These are phyloP conservation scores for Pseudomugil tenellus DNA, from an alignment of 2,797 vertebrate genomes.

Conservation along the genomic window DNA sequence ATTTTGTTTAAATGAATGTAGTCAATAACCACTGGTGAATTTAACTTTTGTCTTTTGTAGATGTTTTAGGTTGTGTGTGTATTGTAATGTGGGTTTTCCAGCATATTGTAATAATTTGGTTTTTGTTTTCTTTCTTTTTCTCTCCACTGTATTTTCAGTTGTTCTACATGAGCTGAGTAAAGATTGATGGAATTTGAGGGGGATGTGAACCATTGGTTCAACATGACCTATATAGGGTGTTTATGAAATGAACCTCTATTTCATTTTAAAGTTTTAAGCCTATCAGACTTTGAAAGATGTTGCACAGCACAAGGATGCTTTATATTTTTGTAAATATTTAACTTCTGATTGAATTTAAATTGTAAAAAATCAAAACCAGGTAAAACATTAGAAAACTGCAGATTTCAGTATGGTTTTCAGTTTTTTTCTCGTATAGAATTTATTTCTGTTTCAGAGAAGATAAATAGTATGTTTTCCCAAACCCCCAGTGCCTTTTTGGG, in stretches of 20 bases:
- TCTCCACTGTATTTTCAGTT: not conserved
- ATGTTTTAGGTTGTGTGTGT: not conserved
- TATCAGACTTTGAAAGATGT: slow-evolving; percentile 7
- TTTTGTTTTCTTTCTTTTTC: not conserved
- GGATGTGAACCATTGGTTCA: slow-evolving; percentile 21
- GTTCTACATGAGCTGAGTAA: not conserved
- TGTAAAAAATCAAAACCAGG: not conserved
- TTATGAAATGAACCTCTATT: slow-evolving; percentile 41
- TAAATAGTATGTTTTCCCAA: not conserved
- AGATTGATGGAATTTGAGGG: not conserved
- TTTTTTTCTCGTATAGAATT: not conserved
- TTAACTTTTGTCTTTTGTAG: not conserved
- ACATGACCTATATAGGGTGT: slow-evolving; percentile 10
- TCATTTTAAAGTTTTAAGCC: slow-evolving; percentile 17
- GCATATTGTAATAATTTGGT: not conserved
- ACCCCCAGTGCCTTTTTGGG: not conserved
- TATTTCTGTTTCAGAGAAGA: not conserved
- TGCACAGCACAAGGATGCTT: not conserved
- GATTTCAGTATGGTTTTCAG: not conserved
- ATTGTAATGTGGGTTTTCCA: not conserved
- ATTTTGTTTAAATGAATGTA: not conserved
- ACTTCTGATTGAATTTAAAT: not conserved
- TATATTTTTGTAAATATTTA: not conserved
- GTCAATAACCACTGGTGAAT: not conserved
- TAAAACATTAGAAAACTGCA: not conserved